Evolutionary conservation across 2,888 invertebrate species (phyloP).

Genomic region (Himalopsyche tibetana): DNA sequence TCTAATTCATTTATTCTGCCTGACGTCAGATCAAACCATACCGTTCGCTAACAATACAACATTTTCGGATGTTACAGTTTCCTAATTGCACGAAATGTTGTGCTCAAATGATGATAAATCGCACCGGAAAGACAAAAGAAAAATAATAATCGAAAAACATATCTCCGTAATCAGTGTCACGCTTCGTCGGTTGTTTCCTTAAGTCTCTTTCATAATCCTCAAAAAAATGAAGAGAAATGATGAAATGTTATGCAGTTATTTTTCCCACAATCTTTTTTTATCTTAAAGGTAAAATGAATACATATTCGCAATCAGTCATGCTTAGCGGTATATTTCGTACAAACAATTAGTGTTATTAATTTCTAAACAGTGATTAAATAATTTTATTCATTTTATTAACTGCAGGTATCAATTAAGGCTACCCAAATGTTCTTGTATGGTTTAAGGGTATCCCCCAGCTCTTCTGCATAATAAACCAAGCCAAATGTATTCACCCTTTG

Average conservation of each 20-base stretch:
- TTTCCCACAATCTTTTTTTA: neutral
- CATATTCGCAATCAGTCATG: neutral
- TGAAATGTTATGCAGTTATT: constrained; percentile 4
- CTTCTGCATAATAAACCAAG: no score
- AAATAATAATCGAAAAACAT: constrained; percentile 26
- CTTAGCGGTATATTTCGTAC: neutral
- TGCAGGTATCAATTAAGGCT: no score
- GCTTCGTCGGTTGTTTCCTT: constrained; percentile 19
- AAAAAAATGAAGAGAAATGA: constrained; percentile 8
- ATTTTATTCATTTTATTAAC: no score
- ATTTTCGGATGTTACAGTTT: constrained; percentile 16
- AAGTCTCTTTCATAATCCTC: constrained; percentile 20
- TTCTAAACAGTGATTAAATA: no score
- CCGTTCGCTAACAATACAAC: neutral
- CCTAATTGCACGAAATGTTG: constrained; percentile 15
- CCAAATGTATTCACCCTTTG: neutral
- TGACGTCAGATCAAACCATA: no score
- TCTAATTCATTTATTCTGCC: no score
- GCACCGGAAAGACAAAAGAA: constrained; percentile 14
- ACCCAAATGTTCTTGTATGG: no score
- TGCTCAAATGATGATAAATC: constrained; percentile 15
- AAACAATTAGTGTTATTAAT: no score
- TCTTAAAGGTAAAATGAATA: neutral
- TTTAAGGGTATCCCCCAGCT: no score
- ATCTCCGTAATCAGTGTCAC: constrained; percentile 16